Base-by-base conservation (phyloP, 2,113 vertebrate species). In the Vidua macroura region DNA sequence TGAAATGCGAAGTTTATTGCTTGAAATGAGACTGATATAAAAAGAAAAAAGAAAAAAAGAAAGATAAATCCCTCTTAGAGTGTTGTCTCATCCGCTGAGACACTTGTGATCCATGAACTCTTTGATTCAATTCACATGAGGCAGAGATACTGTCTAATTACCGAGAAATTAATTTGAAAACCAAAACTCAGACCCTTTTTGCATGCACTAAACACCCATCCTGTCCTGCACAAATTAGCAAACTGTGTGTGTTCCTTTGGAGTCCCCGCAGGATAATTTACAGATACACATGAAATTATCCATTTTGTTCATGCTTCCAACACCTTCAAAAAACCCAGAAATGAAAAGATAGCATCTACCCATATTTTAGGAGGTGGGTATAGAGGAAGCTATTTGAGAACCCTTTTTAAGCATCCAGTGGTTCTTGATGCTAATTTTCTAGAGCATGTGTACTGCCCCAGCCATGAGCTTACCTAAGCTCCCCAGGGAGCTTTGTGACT, bases 61-160 rank as follows among this genome's bases (percentile, higher is more conserved):
- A 82, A 48, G 35, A 68, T 9, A 94, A 75, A 53, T 39, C 15
- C 41, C 39, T 55, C 13, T 23, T 59, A 86, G 27, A 46, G 9
- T 41, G 37, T 43, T 75, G 49, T 88, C 33, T 94, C 23, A 25
- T 49, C 43, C 11, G 0, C 85, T 87, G 83, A 79, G 70, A 48
- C 31, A n/a, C 48, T 81, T 83, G 39, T 90, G 77, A 92, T 95
- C 75, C 44, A 52, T 49, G 56, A 85, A 79, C 59, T 77, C 60
- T 96, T 95, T 96, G 76, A 70, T 93, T 97, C 76, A 94, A 69
- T 77, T 73, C 93, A 44, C 82, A 88, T 33, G 84, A 91, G 85
- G 46, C 75, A 90, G 28, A 90, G 23, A 88, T 60, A 56, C 60
- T 81, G 63, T 85, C 48, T 93, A 93, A 96, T 93, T 93, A 86